These are phyloP conservation scores for Dendrolimus kikuchii DNA, from an alignment of 1,140 invertebrate genomes.

Conservation along the genomic window DNA sequence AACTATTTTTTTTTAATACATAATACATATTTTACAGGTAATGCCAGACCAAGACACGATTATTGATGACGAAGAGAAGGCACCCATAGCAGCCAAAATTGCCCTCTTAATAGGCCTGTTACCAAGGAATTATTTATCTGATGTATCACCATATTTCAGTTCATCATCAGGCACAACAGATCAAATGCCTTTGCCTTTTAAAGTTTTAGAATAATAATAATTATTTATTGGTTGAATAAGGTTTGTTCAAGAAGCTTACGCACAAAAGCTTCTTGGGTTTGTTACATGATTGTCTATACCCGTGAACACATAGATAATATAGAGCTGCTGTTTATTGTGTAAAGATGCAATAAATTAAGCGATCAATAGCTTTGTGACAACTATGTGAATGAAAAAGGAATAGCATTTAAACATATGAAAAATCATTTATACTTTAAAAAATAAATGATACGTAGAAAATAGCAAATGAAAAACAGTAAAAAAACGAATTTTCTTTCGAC, in stretches of 20 bases:
- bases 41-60: slow-evolving; percentile 70
- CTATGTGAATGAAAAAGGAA: no score
- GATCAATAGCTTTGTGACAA: no score
- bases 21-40: slow-evolving; percentile 31
- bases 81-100: slow-evolving; percentile 66
- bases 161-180: slow-evolving; percentile 36
- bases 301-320: no score
- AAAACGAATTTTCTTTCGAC: no score
- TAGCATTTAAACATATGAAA: no score
- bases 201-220: slow-evolving; percentile 35
- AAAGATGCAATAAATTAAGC: no score
- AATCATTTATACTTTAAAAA: no score
- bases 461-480: no score
- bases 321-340: no score
- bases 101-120: slow-evolving; percentile 60
- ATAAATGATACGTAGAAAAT: no score
- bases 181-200: slow-evolving; percentile 33
- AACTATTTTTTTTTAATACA: background rate
- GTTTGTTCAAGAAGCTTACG: slow-evolving; percentile 5
- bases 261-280: slow-evolving; percentile 11
- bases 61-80: slow-evolving; percentile 60
- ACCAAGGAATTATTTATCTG: slow-evolving; percentile 55
- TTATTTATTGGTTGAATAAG: slow-evolving; percentile 4
- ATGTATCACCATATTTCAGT: slow-evolving; percentile 46
- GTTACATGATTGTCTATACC: slow-evolving; percentile 7